Base-by-base conservation (phyloP, 1,140 invertebrate genomes). In the Tetragonula clypearis region DNA sequence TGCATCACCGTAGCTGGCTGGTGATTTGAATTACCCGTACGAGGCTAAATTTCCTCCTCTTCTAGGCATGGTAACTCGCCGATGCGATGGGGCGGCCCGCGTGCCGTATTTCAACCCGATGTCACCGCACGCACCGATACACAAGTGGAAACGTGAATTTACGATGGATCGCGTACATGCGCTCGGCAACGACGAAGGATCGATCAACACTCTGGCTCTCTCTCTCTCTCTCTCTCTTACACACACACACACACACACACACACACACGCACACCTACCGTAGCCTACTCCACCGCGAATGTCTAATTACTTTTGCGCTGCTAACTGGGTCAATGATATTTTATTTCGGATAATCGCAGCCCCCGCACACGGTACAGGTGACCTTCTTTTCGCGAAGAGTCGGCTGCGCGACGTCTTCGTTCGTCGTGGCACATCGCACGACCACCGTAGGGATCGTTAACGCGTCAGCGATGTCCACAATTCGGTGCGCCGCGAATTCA, bases 321-420 rank as follows among this genome's bases (percentile, higher is more conserved):
- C 41, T 84, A 89, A 89, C 85, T 89, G 78, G 88, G 88, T 89
- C 88, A 89, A 74, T 78, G 87, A 83, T 89, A 89, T 89, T 87
- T 89, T 89, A 88, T 88, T 89, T 89, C 58, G 68, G 65, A 89
- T 88, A 89, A 89, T 82, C 88, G 30, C 41, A 62, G 35, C 12
- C 65, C 49, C 35, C 30, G 30, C 30, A 30, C 30, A 26, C 69
- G 71, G 60, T 86, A 58, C 56, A 65, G 26, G 26, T 80, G 69
- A 80, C 78, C 71, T 26, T 80, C 78, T 73, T 81, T 85, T 41
- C 41, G 17, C 35, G 56, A 65, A 14, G n/a, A 8, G 41, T 49
- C 41, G 41, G 26, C 68, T 21, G 35, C 72, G 56, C 74, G 53
- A 65, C 76, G 85, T 81, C 68, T 88, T 79, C 30, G 23, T 14